A percentile compares a stretch with the other conserved stretches of the same genome.
Conservation (phyloP, 2,888 invertebrate genomes). For the Phanerotoma sp. region DNA sequence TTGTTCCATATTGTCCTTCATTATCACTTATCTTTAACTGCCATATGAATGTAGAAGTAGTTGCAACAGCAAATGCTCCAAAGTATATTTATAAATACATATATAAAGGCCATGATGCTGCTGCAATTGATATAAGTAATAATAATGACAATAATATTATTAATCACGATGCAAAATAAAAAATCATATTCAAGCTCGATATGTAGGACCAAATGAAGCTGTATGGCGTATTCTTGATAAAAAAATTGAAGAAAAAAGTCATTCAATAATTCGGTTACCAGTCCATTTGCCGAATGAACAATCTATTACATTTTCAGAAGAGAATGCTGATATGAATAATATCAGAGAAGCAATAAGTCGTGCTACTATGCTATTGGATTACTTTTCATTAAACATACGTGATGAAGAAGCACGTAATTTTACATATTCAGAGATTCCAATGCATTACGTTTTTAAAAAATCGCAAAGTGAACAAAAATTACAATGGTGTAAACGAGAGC, state of each 20-base stretch:
- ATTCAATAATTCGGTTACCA: slow-evolving; percentile 26
- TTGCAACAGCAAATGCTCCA: slow-evolving; percentile 41
- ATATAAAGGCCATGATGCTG: slow-evolving; percentile 38
- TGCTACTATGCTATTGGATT: slow-evolving; percentile 18
- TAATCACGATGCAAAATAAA: slow-evolving; percentile 16
- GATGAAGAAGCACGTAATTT: slow-evolving; percentile 12
- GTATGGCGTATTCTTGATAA: slow-evolving; percentile 30
- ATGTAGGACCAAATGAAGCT: slow-evolving; percentile 32
- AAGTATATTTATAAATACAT: slow-evolving; percentile 43
- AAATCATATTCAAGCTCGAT: slow-evolving; percentile 24
- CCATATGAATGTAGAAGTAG: slow-evolving; percentile 45
- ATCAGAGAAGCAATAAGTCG: slow-evolving; percentile 8
- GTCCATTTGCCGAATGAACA: slow-evolving; percentile 31
- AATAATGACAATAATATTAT: slow-evolving; percentile 24
- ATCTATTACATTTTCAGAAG: background rate
- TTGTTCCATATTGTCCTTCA: slow-evolving; percentile 42
- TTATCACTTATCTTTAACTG: slow-evolving; percentile 35
- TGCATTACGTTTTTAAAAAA: slow-evolving; percentile 20
- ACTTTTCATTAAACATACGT: slow-evolving; percentile 14
- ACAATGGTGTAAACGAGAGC: slow-evolving; percentile 17
- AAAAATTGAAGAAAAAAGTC: slow-evolving; percentile 31
- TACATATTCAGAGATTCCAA: slow-evolving; percentile 17
- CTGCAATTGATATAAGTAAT: slow-evolving; percentile 29
- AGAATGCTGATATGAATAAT: background rate
- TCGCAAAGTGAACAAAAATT: background rate